These are phyloP conservation scores for Lissocephala sabroskyi DNA, from an alignment of 2,888 invertebrate genomes.

Conservation along the genomic window DNA sequence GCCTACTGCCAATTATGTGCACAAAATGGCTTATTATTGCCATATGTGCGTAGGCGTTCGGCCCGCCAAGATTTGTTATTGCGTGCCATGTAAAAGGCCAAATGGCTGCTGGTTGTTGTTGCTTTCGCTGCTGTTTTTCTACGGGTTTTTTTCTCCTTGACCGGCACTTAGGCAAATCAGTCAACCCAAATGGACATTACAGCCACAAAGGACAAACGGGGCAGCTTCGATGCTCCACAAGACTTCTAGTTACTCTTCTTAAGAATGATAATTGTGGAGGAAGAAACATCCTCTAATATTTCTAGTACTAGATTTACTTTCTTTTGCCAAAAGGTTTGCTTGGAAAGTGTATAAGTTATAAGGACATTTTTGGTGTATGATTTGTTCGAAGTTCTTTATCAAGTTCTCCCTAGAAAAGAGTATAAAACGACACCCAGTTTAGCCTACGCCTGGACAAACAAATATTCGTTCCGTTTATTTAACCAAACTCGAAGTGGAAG, in stretches of 20 bases:
- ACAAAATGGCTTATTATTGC: conserved; percentile 60
- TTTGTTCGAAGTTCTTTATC: too few species aligned
- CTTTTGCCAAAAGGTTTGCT: too few species aligned
- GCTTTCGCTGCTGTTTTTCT: background rate
- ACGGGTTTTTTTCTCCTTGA: background rate
- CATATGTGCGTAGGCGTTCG: background rate
- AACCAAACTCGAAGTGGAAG: conserved; percentile 26
- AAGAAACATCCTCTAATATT: too few species aligned
- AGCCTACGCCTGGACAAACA: background rate
- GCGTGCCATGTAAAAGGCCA: too few species aligned
- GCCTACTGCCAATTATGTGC: conserved; percentile 53
- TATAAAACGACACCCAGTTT: background rate
- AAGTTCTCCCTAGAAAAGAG: too few species aligned
- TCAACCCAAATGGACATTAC: conserved; percentile 41
- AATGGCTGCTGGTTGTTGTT: too few species aligned
- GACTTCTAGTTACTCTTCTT: too few species aligned
- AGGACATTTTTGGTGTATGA: too few species aligned
- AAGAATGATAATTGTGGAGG: too few species aligned
- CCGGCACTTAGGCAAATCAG: conserved; percentile 24
- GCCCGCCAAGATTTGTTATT: conserved; percentile 4
- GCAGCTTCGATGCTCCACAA: too few species aligned
- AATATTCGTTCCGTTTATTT: conserved; percentile 43
- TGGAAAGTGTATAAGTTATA: too few species aligned
- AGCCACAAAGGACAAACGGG: conserved; percentile 13
- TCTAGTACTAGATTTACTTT: too few species aligned